Base-by-base conservation (phyloP, 53 echinoderm and acorn worm genomes). In the Hippasteria phrygiana region DNA sequence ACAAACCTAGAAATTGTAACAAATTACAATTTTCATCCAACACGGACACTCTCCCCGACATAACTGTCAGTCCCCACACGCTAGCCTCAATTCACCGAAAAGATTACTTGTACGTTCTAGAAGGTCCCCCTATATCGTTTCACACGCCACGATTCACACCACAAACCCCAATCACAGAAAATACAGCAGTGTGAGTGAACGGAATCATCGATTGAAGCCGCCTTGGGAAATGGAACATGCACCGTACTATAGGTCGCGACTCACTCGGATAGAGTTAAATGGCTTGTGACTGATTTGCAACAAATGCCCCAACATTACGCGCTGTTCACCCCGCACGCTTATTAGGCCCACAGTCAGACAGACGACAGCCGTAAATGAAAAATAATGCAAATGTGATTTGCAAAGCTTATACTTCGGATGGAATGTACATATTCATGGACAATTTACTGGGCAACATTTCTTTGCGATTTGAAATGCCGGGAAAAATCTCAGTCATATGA, bases 101-200 rank as follows among this genome's bases (percentile, higher is more conserved):
- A 34, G 67, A 66, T 66, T 66, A 66, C 34, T n/a, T 48, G 48
- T 48, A 24, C 72, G 1, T 42, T 22, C 20, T 0, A 24, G 20
- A 41, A 3, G 0, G 8, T 35, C 69, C 18, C 69, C 69, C 76
- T 16, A 13, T 76, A 18, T 38, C 62, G 27, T 41, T 80, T 33
- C 42, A 40, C 62, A 78, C 13, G 62, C 80, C 38, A 39, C 22
- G 80, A 80, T 80, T 40, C 80, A 80, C 80, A 80, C 31, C 78
- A 62, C 48, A 38, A 80, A 80, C 37, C 42, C 59, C 16, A 59
- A 40, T 34, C 33, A 42, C 72, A 41, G 72, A 39, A 1, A 72
- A 31, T n/a, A 33, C 36, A 35, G 10, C 35, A 32, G 1, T 66
- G 33, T 26, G 12, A 66, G 67, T 10, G 26, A 22, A 11, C 14